These are phyloP conservation scores for Aphidoletes aphidimyza DNA, from an alignment of 2,888 invertebrate genomes.

Conservation along the genomic window DNA sequence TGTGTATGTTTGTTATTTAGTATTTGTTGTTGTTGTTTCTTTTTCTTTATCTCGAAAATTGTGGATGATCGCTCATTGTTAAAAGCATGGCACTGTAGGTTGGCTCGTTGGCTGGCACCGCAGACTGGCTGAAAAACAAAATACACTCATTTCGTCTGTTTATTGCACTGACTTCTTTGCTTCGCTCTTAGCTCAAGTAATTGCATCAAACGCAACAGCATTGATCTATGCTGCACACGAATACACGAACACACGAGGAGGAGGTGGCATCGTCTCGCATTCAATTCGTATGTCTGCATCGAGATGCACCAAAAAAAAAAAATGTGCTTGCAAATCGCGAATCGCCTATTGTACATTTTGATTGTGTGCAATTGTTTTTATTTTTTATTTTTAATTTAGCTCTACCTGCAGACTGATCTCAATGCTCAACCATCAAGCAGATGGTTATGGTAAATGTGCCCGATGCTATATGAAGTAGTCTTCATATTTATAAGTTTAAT, in stretches of 20 bases:
- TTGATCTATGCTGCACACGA: background rate
- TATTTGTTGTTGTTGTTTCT: background rate
- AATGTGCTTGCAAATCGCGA: background rate
- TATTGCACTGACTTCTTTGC: conserved; percentile 20
- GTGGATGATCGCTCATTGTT: background rate
- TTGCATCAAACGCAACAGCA: background rate
- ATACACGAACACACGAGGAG: background rate
- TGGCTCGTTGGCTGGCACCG: conserved; percentile 19
- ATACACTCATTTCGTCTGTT: background rate
- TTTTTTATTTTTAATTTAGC: too few relatives aligned
- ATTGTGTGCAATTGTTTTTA: too few relatives aligned
- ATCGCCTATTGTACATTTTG: too few relatives aligned
- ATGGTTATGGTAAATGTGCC: conserved; percentile 15
- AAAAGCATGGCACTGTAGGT: conserved; percentile 19
- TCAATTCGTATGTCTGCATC: background rate
- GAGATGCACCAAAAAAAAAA: background rate
- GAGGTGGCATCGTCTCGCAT: background rate
- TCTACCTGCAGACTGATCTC: conserved; percentile 11
- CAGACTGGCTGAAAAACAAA: background rate
- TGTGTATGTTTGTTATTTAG: background rate
- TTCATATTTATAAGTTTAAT: conserved; percentile 17
- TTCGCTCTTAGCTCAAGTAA: background rate
- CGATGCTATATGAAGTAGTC: background rate
- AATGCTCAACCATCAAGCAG: conserved; percentile 33
- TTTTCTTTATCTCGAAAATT: background rate